Evolutionary conservation across 2,797 vertebrate genomes (phyloP), one percentile per base, ranked within the genome.

Genomic region (Myotis pilosus): DNA sequence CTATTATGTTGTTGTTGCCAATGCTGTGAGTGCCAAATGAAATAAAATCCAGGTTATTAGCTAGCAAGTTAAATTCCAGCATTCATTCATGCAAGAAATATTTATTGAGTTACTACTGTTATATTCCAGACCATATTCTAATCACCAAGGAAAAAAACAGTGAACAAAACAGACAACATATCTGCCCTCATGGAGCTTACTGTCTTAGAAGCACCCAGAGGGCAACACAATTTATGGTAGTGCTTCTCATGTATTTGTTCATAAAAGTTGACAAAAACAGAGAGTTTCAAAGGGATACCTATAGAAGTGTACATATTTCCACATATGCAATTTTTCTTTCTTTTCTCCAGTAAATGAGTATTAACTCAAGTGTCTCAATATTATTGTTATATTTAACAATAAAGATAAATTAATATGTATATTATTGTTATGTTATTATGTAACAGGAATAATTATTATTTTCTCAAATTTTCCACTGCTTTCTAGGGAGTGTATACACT

Each of bases 221-320:
- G 49, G 28, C 28, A 90, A 60, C 22, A 51, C 10, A 75, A 49
- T 55, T 74, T 85, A 64, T 36, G 91, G 17, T 74, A 36, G 57
- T 88, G 22, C 28, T 89, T 93, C 28, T 71, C n/a, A 81, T 38
- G 28, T 33, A 11, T 25, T 80, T 91, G 49, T n/a, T 76, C 57
- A 93, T 25, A 74, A 90, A 91, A 83, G 60, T 68, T 87, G 55
- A 51, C 75, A 90, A 81, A 86, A 82, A 30, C 5, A 72, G 64
- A 68, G 30, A 8, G 47, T 87, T 94, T 90, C 82, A 68, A 10
- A 83, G 64, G 47, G 78, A 83, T 23, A 47, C 25, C 41, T 15
- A 68, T 47, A 22, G 7, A 93, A 78, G 53, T 89, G 19, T 47
- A 71, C 16, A 74, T 75, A 41, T 75, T 81, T 85, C 49, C 28